phyloP scores from a whole-genome alignment of 2,797 vertebrate species.

The Gymnoscopelus braueri region DNA sequence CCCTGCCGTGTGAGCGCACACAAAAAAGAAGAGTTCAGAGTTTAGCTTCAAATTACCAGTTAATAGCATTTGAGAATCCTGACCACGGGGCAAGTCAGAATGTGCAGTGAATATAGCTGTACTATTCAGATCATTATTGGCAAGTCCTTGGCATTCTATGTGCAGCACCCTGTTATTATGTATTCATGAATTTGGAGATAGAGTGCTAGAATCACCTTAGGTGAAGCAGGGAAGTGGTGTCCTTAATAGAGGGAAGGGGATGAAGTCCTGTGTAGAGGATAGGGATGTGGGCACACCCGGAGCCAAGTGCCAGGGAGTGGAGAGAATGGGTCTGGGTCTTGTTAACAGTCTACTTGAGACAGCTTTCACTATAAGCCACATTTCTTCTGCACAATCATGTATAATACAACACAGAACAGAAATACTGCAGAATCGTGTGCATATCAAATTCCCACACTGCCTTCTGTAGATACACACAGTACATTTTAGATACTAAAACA shows the following conservation, averaged over 20 bases:
- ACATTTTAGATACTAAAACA: conserved; percentile 45
- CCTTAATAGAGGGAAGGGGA: conserved; percentile 39
- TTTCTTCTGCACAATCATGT: conserved; percentile 43
- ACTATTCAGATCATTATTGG: conserved; percentile 67
- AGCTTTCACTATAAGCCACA: conserved; percentile 34
- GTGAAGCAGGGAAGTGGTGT: conserved; percentile 41
- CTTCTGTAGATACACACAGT: conserved; percentile 33
- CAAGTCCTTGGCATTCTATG: conserved; percentile 78
- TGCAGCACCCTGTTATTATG: conserved; percentile 66
- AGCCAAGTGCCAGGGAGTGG: conserved; percentile 36
- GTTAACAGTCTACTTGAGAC: conserved; percentile 58
- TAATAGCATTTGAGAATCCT: conserved; percentile 35
- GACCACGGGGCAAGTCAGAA: conserved; percentile 43
- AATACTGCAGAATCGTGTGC: conserved; percentile 25
- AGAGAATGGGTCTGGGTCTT: conserved; percentile 49
- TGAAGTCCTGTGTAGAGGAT: conserved; percentile 28
- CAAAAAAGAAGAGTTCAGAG: conserved; percentile 23
- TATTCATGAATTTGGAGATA: conserved; percentile 55
- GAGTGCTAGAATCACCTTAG: conserved; percentile 33
- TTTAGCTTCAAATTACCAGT: conserved; percentile 20
- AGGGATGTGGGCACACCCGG: conserved; percentile 39
- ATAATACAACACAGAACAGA: conserved; percentile 52
- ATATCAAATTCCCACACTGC: conserved; percentile 48
- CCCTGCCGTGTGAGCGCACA: conserved; percentile 20
- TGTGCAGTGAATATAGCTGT: conserved; percentile 59